These are phyloP conservation scores for Oscheius myriophilus DNA, from an alignment of 2,888 invertebrate species.

Conservation along the genomic window DNA sequence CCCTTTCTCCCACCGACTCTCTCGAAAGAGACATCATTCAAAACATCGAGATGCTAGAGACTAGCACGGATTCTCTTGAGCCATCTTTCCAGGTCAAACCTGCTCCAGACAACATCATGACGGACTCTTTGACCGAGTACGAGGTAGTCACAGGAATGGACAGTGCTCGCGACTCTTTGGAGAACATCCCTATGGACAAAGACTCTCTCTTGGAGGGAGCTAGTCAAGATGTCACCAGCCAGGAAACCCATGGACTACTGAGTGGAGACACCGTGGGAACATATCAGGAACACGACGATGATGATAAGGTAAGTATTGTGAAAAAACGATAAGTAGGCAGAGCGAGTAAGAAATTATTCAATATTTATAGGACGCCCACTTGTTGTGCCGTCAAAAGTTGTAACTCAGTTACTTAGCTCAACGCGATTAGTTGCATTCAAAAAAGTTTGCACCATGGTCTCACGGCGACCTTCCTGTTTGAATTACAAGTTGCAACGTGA, in stretches of 20 bases:
- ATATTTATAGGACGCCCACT: too few species aligned
- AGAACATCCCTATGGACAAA: constrained; percentile 45
- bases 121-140: constrained; percentile 39
- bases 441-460: too few species aligned
- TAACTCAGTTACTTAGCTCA: too few species aligned
- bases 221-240: constrained; percentile 62
- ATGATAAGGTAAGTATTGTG: constrained; percentile 43
- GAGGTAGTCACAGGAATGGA: constrained; percentile 44
- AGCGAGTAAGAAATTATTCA: too few species aligned
- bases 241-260: constrained; percentile 63
- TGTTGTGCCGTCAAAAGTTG: too few species aligned
- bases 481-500: too few species aligned
- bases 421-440: too few species aligned
- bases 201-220: constrained; percentile 67
- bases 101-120: constrained; percentile 34
- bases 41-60: constrained; percentile 39
- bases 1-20: constrained; percentile 46
- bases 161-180: constrained; percentile 48
- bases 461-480: too few species aligned
- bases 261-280: constrained; percentile 66
- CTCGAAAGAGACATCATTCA: constrained; percentile 36
- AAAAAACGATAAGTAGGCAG: too few species aligned
- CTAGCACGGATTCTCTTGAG: constrained; percentile 57
- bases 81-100: constrained; percentile 42
- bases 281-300: constrained; percentile 53